Evolutionary conservation across 2,888 invertebrate genomes (phyloP).

Genomic region (Amaurobius ferox): DNA sequence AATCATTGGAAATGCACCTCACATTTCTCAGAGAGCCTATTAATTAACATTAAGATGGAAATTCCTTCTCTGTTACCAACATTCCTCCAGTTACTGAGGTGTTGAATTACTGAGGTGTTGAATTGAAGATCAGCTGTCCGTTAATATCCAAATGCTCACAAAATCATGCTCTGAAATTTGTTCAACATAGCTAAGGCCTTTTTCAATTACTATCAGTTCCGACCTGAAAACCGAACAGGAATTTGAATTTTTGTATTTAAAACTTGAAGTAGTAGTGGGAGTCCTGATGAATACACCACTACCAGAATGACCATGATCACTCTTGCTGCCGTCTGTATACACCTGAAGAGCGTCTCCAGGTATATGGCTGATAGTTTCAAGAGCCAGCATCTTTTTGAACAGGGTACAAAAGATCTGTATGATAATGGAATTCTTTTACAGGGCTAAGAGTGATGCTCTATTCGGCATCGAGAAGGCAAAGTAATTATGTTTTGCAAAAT

Average conservation of each 20-base stretch:
- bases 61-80: not conserved
- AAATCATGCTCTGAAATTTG: not conserved
- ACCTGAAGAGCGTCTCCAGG: not conserved
- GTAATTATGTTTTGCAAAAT: too few relatives aligned
- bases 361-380: constrained; percentile 18
- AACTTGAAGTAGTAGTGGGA: not conserved
- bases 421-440: too few relatives aligned
- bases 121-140: too few relatives aligned
- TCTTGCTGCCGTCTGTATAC: constrained; percentile 5
- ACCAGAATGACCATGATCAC: not conserved
- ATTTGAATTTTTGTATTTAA: not conserved
- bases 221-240: not conserved
- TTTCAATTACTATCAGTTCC: not conserved
- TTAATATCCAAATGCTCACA: not conserved
- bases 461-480: too few relatives aligned
- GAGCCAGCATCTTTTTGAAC: not conserved
- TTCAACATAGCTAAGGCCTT: not conserved
- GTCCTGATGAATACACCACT: constrained; percentile 1
- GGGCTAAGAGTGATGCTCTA: too few relatives aligned
- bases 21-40: not conserved
- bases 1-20: not conserved
- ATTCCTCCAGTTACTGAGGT: not conserved
- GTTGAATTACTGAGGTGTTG: not conserved
- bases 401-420: too few relatives aligned
- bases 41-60: not conserved